A percentile compares a stretch with the other conserved stretches of the same genome.
Conservation (phyloP, 1,140 invertebrate species). For the Bradysia coprophila region DNA sequence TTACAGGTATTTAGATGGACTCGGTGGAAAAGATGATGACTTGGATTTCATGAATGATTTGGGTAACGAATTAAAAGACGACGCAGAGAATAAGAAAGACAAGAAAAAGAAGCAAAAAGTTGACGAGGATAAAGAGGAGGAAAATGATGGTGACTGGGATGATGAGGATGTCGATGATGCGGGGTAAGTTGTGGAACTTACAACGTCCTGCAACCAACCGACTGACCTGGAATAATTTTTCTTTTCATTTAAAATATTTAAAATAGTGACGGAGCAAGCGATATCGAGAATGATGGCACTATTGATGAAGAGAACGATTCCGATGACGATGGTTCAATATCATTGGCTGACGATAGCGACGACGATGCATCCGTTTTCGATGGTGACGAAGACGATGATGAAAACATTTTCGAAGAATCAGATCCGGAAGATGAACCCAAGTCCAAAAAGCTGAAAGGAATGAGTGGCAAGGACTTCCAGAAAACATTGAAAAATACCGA, state of each 20-base stretch:
- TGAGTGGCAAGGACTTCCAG: slow-evolving; percentile 12
- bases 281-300: too few species aligned
- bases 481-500: slow-evolving; percentile 17
- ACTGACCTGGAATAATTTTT: slow-evolving; percentile 8
- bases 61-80: slow-evolving; percentile 19
- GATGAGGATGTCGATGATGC: slow-evolving; percentile 24
- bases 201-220: too few species aligned
- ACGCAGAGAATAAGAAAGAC: slow-evolving; percentile 12
- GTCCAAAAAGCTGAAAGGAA: slow-evolving; percentile 22
- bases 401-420: slow-evolving; percentile 4
- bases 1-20: slow-evolving; percentile 51
- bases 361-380: slow-evolving; percentile 10
- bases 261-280: too few species aligned
- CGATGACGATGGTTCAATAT: slow-evolving; percentile 15
- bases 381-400: slow-evolving; percentile 12
- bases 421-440: slow-evolving; percentile 13
- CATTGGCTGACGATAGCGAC: slow-evolving; percentile 16
- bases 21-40: slow-evolving; percentile 33
- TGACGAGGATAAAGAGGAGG: slow-evolving; percentile 23
- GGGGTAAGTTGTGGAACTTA: slow-evolving; percentile 9
- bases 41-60: slow-evolving; percentile 34
- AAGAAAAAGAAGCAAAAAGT: slow-evolving; percentile 24
- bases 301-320: slow-evolving; percentile 24
- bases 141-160: slow-evolving; percentile 20
- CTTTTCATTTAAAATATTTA: background rate